Conservation (phyloP, 2,888 invertebrate species). For the Orthosia cruda region DNA sequence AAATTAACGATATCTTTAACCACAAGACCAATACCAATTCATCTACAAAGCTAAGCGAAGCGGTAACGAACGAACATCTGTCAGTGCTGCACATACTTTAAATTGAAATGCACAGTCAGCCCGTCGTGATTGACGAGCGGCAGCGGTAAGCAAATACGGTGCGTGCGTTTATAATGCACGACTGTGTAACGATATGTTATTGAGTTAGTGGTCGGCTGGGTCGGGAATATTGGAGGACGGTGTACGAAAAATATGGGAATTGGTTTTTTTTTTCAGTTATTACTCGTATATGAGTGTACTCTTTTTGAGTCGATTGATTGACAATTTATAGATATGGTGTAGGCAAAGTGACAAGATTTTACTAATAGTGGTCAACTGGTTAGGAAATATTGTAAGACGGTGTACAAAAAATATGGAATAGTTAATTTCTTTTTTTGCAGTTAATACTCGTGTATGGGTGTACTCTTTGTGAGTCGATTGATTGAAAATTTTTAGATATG, state of each 20-base stretch:
- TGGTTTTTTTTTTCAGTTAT: neutral
- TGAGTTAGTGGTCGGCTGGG: constrained; percentile 34
- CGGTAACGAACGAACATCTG: constrained; percentile 62
- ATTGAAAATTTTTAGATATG: neutral
- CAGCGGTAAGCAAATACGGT: constrained; percentile 88
- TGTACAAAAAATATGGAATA: constrained; percentile 9
- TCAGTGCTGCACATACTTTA: constrained; percentile 75
- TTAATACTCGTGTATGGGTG: neutral
- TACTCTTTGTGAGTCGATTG: neutral
- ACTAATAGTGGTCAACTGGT: constrained; percentile 26
- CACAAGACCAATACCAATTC: neutral
- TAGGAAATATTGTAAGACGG: neutral
- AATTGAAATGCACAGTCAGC: constrained; percentile 91
- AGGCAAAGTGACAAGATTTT: too few relatives aligned
- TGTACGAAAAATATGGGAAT: constrained; percentile 7
- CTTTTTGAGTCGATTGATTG: neutral
- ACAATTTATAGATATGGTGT: neutral
- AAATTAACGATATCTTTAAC: constrained; percentile 4
- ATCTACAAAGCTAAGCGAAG: constrained; percentile 41
- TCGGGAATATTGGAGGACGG: neutral
- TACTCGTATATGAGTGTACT: neutral
- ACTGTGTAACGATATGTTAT: constrained; percentile 61
- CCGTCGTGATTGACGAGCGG: constrained; percentile 90
- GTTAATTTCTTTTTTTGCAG: neutral
- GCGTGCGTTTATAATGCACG: constrained; percentile 79